A percentile compares a stretch with the other conserved stretches of the same genome.
These are phyloP conservation scores for Phytoseiulus persimilis DNA, from an alignment of 2,888 invertebrate genomes.

Conservation along the genomic window DNA sequence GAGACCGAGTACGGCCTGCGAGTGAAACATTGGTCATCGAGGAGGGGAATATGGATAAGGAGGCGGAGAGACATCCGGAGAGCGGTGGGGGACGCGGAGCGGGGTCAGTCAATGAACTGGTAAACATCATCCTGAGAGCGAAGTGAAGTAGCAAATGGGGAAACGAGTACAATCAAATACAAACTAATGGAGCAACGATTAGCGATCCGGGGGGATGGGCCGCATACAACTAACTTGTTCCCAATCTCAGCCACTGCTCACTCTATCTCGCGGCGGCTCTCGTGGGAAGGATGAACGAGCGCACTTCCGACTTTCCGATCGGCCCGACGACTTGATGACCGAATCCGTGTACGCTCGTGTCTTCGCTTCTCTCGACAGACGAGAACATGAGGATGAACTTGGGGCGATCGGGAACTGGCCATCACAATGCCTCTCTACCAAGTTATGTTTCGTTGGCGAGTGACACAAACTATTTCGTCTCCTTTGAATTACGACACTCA, in stretches of 20 bases:
- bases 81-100: neutral
- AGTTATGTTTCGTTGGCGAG: too few species aligned
- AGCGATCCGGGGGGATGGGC: neutral
- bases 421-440: too few species aligned
- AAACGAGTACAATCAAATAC: neutral
- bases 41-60: neutral
- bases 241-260: neutral
- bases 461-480: too few species aligned
- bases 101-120: neutral
- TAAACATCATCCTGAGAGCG: neutral
- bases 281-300: neutral
- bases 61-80: neutral
- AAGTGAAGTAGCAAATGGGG: neutral
- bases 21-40: neutral
- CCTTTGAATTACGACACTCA: too few species aligned
- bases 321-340: neutral
- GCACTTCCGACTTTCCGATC: neutral
- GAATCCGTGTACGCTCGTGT: too few species aligned
- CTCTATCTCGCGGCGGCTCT: neutral
- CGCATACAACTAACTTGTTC: neutral
- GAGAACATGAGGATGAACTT: too few species aligned
- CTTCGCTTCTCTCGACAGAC: too few species aligned
- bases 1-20: neutral
- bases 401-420: too few species aligned
- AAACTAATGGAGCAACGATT: constrained; percentile 5